Base-by-base conservation (phyloP, 2,888 invertebrate genomes). In the Barypeithes pellucidus region DNA sequence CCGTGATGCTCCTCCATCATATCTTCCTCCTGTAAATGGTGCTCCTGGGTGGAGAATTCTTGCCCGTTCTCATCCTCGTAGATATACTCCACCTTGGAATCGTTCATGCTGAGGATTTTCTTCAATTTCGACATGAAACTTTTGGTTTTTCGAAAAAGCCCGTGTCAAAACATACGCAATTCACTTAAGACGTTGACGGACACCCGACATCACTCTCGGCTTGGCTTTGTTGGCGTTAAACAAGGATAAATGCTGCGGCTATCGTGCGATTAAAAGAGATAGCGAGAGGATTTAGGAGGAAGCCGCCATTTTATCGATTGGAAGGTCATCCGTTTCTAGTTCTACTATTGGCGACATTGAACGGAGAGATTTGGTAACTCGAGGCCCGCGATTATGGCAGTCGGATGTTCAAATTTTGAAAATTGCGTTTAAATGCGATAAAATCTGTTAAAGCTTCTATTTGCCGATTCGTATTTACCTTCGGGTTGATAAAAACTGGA, bases 21-120 rank as follows among this genome's bases (percentile, higher is more conserved):
- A 50, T 68, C 68, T 33, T 62, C 68, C 11, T 75, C 75, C 16
- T 68, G 57, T 20, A 68, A 33, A 16, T 33, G 62, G 20, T 63
- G 59, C 18, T 67, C 66, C 41, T 69, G 66, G 8, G 68, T 52
- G 5, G 72, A 67, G 33, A 57, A 75, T 72, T 72, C 67, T 11
- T 68, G 72, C 2, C 75, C 75, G 18, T 72, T 60, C 22, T 75
- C 75, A 18, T 75, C 75, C 39, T 75, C 65, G 50, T 68, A 75
- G 2, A 75, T 63, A 16, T 75, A 75, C 41, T 75, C 75, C 22
- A 75, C 75, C 22, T 72, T 75, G 20, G 75, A 24, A 60, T 57
- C 47, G 29, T 70, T 60, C 75, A 75, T 75, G 3, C 33, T 63
- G 54, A 57, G 39, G 36, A 68, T 52, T 50, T 57, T 59, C 47